A percentile compares a stretch with the other conserved stretches of the same genome.
Evolutionary conservation across 2,113 vertebrate species (phyloP).

Genomic region (mouse (Mus musculus)): GRCm39 chr7:96369501-96370000

Average conservation of each 20-base stretch:
- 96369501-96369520: not conserved
- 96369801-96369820: constrained; percentile 67
- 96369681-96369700: constrained; percentile 79
- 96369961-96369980: not conserved
- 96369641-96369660: constrained; percentile 71
- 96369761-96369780: constrained; percentile 80
- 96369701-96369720: constrained; percentile 78
- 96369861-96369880: not conserved
- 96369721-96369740: constrained; percentile 75
- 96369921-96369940: not conserved
- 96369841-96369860: constrained; percentile 53
- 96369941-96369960: not conserved
- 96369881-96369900: constrained; percentile 44
- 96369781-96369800: constrained; percentile 67
- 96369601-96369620: constrained; percentile 64
- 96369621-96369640: not conserved
- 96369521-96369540: not conserved
- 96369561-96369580: not conserved
- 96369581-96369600: not conserved
- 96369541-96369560: not conserved
- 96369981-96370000: not conserved
- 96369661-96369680: constrained; percentile 77
- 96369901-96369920: not conserved
- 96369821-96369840: constrained; percentile 64
- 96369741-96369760: constrained; percentile 80